These are phyloP conservation scores for Chymomyza amoena DNA, from an alignment of 2,888 invertebrate species.

Conservation along the genomic window DNA sequence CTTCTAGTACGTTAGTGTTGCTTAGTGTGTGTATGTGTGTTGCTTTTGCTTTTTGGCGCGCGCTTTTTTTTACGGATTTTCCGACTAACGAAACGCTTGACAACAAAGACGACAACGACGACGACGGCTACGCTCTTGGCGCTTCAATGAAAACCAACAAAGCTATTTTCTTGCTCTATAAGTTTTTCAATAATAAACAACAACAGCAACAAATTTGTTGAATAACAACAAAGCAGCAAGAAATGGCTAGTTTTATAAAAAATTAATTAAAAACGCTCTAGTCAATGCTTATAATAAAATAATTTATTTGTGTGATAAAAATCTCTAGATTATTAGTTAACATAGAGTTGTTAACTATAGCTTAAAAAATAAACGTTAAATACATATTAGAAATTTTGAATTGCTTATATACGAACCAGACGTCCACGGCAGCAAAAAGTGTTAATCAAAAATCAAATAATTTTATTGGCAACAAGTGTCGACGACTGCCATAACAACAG, in stretches of 20 bases:
- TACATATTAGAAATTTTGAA: conserved; percentile 32
- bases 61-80: conserved; percentile 18
- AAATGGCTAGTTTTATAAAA: conserved; percentile 7
- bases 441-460: conserved; percentile 47
- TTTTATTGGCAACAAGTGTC: conserved; percentile 56
- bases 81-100: conserved; percentile 11
- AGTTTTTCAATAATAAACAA: conserved; percentile 31
- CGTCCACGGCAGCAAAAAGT: conserved; percentile 33
- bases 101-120: conserved; percentile 3
- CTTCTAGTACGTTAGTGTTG: background rate
- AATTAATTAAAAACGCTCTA: background rate
- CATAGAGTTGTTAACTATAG: background rate
- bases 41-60: conserved; percentile 31
- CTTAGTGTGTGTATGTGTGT: conserved; percentile 20
- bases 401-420: conserved; percentile 42
- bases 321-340: background rate
- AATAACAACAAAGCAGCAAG: conserved; percentile 37
- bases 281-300: conserved; percentile 24
- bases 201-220: conserved; percentile 27
- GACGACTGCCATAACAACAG: background rate
- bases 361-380: background rate
- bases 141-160: background rate
- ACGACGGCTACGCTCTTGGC: background rate
- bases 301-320: conserved; percentile 22
- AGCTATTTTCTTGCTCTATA: conserved; percentile 35